Evolutionary conservation across 2,797 vertebrate species (phyloP).

Genomic region (Heteromormyrus szaboi): DNA sequence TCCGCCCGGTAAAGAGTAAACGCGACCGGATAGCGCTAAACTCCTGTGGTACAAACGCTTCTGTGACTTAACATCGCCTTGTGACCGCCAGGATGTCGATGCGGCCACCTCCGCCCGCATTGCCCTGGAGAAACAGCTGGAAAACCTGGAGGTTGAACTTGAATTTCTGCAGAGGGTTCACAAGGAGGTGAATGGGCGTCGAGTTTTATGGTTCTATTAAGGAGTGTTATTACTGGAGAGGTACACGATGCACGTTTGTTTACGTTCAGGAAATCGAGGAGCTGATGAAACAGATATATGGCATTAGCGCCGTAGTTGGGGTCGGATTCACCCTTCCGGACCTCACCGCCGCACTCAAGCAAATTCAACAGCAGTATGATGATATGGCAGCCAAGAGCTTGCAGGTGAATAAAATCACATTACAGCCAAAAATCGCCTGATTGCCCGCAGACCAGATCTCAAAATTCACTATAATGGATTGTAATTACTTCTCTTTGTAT

Average conservation of each 20-base stretch:
- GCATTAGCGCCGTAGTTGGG: slow-evolving; percentile 45
- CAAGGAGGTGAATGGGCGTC: slow-evolving; percentile 41
- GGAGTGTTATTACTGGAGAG: background rate
- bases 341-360: slow-evolving; percentile 69
- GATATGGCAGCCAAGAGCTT: slow-evolving; percentile 74
- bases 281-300: slow-evolving; percentile 66
- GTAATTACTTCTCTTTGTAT: background rate
- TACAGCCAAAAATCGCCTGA: background rate
- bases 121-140: slow-evolving; percentile 59
- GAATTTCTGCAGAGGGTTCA: slow-evolving; percentile 56
- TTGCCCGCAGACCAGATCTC: background rate
- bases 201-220: background rate
- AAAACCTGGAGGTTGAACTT: slow-evolving; percentile 63
- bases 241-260: background rate
- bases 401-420: slow-evolving; percentile 53
- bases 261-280: slow-evolving; percentile 64
- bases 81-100: slow-evolving; percentile 51
- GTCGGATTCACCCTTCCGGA: slow-evolving; percentile 57
- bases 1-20: slow-evolving; percentile 59
- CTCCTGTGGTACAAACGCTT: background rate
- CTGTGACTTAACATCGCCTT: background rate
- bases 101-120: slow-evolving; percentile 56
- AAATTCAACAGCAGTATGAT: slow-evolving; percentile 70
- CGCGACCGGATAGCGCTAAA: background rate
- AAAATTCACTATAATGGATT: background rate